phyloP scores from a whole-genome alignment of 2,113 vertebrate species.

The Nycticryphes semicollaris region DNA sequence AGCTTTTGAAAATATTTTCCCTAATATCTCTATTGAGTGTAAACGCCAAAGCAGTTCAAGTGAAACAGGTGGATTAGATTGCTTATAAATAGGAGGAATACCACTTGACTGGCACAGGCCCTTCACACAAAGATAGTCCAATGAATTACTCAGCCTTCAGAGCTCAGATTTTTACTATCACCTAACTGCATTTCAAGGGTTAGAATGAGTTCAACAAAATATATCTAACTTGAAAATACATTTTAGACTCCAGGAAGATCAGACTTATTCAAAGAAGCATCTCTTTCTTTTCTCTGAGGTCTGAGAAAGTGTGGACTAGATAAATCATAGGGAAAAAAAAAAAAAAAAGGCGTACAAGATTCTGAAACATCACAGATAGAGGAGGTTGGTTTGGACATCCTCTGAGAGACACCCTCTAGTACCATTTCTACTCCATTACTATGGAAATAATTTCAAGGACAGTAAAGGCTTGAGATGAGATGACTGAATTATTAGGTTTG shows the following conservation, averaged over 20 bases:
- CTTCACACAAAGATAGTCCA: not conserved
- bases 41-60: not conserved
- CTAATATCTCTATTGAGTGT: not conserved
- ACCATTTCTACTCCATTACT: not conserved
- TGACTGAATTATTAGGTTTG: not conserved
- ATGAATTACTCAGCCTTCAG: not conserved
- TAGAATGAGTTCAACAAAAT: not conserved
- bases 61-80: not conserved
- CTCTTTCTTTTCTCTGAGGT: not conserved
- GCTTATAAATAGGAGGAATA: not conserved
- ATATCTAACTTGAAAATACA: not conserved
- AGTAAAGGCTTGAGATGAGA: not conserved
- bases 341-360: not conserved
- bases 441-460: not conserved
- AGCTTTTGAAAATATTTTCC: not conserved
- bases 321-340: not conserved
- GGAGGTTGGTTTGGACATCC: not conserved
- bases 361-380: not conserved
- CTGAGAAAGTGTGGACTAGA: not conserved
- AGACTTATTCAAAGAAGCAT: not conserved
- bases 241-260: not conserved
- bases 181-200: not conserved
- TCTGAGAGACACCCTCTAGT: not conserved
- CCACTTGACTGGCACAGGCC: not conserved
- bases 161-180: not conserved